Evolutionary conservation across 2,888 invertebrate species (phyloP), one percentile per base, ranked within the genome.

Genomic region (Archaeoteleia sp.): DNA sequence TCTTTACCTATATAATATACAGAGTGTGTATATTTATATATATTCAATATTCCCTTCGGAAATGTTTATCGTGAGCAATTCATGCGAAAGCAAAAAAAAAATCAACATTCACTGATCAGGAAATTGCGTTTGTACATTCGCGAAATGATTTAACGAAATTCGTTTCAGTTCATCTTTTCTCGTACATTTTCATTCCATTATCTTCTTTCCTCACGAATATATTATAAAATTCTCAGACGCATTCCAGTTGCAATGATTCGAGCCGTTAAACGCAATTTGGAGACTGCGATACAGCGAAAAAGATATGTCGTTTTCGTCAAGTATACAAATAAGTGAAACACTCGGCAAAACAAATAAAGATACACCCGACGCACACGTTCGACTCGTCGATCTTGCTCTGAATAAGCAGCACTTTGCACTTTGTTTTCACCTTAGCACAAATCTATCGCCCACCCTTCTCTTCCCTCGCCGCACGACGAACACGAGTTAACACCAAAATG

Each of bases 61-160:
- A 58, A 58, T 42, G 39, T 46, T 58, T 57, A 25, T 53, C 15
- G 23, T 53, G 66, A 66, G 48, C 54, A 60, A 54, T 66, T 58
- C 42, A 51, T 51, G 46, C 53, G 32, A 54, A 35, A 57, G 57
- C 49, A 54, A 62, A 48, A 57, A n/a, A n/a, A n/a, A n/a, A n/a
- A n/a, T n/a, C 45, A 58, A 39, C 20, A 10, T 42, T n/a, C n/a
- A 48, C 42, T 10, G 29, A 53, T 40, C 35, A 34, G 14, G 25
- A 46, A 46, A 40, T 42, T 4, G 14, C 14, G 23, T 7, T 12
- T 27, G n/a, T n/a, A n/a, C n/a, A n/a, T n/a, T n/a, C n/a, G n/a
- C n/a, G 5, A 5, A 20, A 20, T 20, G 3, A 20, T 20, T 20
- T 5, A 20, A 20, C 20, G 20, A 20, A 20, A 20, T 20, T 20